These are phyloP conservation scores for Kryptolebias ocellatus DNA, from an alignment of 2,797 vertebrate genomes.

Conservation along the genomic window DNA sequence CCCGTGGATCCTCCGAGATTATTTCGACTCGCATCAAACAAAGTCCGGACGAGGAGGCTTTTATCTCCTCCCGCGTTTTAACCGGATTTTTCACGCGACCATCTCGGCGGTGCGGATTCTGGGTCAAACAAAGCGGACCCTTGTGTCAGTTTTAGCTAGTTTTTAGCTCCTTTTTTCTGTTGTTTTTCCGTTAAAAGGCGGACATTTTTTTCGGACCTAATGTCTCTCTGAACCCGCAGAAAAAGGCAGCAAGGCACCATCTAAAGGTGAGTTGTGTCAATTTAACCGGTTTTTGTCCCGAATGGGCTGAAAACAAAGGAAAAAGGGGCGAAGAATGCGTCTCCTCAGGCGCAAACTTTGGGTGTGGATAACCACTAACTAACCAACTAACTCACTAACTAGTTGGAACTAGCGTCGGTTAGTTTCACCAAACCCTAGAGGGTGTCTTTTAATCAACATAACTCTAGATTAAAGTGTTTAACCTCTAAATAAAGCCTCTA, in stretches of 20 bases:
- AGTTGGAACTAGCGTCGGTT: background rate
- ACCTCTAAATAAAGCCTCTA: accelerated
- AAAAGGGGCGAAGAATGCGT: conserved; percentile 39
- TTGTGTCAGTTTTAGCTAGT: conserved; percentile 17
- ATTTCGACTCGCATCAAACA: background rate
- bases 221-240: conserved; percentile 41
- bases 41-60: too few species aligned
- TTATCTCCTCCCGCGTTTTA: background rate
- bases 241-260: background rate
- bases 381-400: background rate
- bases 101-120: conserved; percentile 1
- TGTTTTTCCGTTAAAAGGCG: too few species aligned
- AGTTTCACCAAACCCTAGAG: too few species aligned
- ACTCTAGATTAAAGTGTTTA: background rate
- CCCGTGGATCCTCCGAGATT: background rate
- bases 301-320: conserved; percentile 6
- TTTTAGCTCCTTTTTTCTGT: background rate
- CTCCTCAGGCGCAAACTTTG: conserved; percentile 55
- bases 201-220: conserved; percentile 22
- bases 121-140: conserved; percentile 57
- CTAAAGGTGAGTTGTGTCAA: conserved; percentile 48
- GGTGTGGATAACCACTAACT: conserved; percentile 55
- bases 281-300: background rate
- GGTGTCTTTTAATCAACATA: accelerated
- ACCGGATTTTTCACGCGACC: background rate